Evolutionary conservation across 2,113 vertebrate species (phyloP).

Genomic region (Corynorhinus townsendii): DNA sequence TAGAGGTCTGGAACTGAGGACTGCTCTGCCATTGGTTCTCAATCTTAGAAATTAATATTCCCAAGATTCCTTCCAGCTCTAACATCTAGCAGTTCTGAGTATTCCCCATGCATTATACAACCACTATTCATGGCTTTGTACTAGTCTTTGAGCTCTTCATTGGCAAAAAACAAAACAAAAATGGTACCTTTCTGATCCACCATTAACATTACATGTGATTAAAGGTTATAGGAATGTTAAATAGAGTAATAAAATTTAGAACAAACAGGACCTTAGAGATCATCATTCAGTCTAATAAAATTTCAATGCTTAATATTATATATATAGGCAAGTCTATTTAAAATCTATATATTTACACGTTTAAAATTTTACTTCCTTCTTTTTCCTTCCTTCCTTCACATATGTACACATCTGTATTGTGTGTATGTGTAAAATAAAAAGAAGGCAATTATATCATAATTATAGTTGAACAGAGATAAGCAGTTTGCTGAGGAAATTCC

Average conservation of each 20-base stretch:
- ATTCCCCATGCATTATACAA: neutral
- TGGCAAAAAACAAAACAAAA: neutral
- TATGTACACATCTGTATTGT: neutral
- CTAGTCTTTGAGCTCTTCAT: neutral
- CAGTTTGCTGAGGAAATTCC: neutral
- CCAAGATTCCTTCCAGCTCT: neutral
- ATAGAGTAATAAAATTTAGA: neutral
- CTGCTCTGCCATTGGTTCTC: neutral
- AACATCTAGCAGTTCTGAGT: neutral
- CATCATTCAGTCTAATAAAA: neutral
- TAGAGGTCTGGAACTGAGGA: neutral
- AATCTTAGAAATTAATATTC: neutral
- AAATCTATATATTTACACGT: slow-evolving; percentile 9
- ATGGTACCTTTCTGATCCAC: neutral
- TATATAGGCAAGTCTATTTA: slow-evolving; percentile 27
- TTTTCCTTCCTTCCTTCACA: neutral
- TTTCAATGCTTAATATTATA: slow-evolving; percentile 5
- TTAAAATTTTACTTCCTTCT: neutral
- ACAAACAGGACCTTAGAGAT: neutral
- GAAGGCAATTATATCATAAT: neutral
- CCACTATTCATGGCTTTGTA: neutral
- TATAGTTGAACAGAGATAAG: neutral
- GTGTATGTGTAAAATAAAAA: neutral
- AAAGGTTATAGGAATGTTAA: neutral
- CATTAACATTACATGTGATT: neutral